Evolutionary conservation across 2,113 vertebrate species (phyloP), one percentile per base, ranked within the genome.

Genomic region (Grammomys surdaster): DNA sequence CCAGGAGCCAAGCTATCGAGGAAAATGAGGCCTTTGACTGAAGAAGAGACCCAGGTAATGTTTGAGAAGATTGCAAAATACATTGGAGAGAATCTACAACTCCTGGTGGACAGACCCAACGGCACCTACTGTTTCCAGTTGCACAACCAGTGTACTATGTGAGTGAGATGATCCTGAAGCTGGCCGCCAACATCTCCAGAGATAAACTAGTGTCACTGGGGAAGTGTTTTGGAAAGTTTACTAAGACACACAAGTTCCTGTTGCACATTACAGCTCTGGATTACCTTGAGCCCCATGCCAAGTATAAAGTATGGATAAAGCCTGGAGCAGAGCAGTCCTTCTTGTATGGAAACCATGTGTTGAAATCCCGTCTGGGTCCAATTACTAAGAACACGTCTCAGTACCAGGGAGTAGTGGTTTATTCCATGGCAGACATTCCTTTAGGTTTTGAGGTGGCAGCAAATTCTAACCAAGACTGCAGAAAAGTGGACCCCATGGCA

Each of bases 251-350:
- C 22, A 99, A 99, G 97, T 99, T 99, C 96, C 99, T 99, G 9
- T 98, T 99, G 89, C 99, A 99, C 24, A 95, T 99, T 94, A 99
- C 99, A 0, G 99, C 99, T 24, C 97, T 99, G 94, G 99, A 99
- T n/a, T 99, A 99, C 31, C 98, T 99, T 0, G 99, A 99, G 0
- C 99, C 99, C 0, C 99, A 99, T 24, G 99, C 99, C 86, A 51
- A 99, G 99, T 99, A 99, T 97, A 99, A 99, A 98, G 99, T 99
- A 69, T 99, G 99, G 99, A 99, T 99, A 98, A 99, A 99, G 95
- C 99, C 99, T 0, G 99, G 99, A 91, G 98, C 99, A 0, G 99
- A 99, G 96, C 99, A 99, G 92, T 99, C 99, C 28, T 99, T 99
- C 76, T 98, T 99, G 13, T 99, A 99, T 2, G 99, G 99, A 16